These are phyloP conservation scores for Apoda limacodes DNA, from an alignment of 2,888 invertebrate genomes.

Conservation along the genomic window DNA sequence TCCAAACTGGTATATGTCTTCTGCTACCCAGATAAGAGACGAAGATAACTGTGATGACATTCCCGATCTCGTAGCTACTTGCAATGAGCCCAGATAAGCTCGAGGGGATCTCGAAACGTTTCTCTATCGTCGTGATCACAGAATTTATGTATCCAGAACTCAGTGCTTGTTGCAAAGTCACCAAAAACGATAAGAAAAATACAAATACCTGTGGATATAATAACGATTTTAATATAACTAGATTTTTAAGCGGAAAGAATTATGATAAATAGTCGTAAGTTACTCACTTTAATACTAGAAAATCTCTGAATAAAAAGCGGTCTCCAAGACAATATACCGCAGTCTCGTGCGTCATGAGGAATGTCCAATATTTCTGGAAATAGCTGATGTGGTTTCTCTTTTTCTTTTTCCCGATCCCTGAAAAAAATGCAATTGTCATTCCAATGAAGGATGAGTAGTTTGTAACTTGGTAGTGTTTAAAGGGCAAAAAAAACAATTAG, in stretches of 20 bases:
- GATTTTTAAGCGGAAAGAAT: background rate
- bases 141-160: slow-evolving; percentile 94
- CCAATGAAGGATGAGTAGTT: no score
- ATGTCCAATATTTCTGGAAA: slow-evolving; percentile 74
- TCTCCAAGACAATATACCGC: slow-evolving; percentile 88
- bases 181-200: slow-evolving; percentile 87
- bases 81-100: slow-evolving; percentile 93
- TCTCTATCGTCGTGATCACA: slow-evolving; percentile 97
- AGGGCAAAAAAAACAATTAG: no score
- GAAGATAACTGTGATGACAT: slow-evolving; percentile 95
- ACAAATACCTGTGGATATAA: slow-evolving; percentile 81
- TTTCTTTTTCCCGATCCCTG: slow-evolving; percentile 68
- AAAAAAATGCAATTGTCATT: no score
- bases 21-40: slow-evolving; percentile 95
- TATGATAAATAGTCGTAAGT: background rate
- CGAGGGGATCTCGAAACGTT: slow-evolving; percentile 94
- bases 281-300: slow-evolving; percentile 86
- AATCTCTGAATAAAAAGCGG: slow-evolving; percentile 88
- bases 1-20: slow-evolving; percentile 94
- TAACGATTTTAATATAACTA: background rate
- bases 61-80: slow-evolving; percentile 95
- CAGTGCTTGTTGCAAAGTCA: slow-evolving; percentile 90
- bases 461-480: no score
- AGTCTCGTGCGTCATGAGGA: slow-evolving; percentile 81
- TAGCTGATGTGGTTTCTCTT: slow-evolving; percentile 69